Percentiles rank a stretch among this genome's conserved stretches.
Evolutionary conservation across 1,140 invertebrate species (phyloP).

Genomic region (Scaptomyza pallida): DNA sequence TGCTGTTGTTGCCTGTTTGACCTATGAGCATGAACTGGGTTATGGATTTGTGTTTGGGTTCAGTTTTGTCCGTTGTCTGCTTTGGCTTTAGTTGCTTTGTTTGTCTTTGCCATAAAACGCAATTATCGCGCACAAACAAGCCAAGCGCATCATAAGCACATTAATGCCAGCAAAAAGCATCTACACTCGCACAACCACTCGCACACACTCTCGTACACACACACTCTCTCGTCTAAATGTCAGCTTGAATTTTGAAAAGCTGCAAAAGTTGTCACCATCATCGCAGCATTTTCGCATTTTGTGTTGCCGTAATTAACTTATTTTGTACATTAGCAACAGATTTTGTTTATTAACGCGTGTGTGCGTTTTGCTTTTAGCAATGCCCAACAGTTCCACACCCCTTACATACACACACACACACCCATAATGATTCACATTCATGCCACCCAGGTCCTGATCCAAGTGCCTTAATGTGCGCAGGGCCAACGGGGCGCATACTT

Average conservation of each 20-base stretch:
- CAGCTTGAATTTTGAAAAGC: constrained; percentile 55
- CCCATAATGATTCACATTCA: neutral
- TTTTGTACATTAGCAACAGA: constrained; percentile 80
- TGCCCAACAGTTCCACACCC: constrained; percentile 28
- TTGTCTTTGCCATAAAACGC: constrained; percentile 62
- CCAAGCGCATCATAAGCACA: constrained; percentile 37
- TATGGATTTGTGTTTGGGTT: constrained; percentile 5
- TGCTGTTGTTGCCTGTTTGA: constrained; percentile 24
- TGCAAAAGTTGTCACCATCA: constrained; percentile 65
- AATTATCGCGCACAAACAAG: constrained; percentile 63
- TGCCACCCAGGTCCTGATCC: constrained; percentile 4
- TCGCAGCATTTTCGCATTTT: constrained; percentile 58
- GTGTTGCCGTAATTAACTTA: constrained; percentile 75
- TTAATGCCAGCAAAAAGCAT: constrained; percentile 30
- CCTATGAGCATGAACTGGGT: neutral
- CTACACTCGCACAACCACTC: neutral
- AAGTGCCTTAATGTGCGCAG: constrained; percentile 46
- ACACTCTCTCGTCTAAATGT: constrained; percentile 11
- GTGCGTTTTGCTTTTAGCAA: constrained; percentile 58
- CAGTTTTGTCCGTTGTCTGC: constrained; percentile 10
- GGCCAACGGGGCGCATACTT: constrained; percentile 67
- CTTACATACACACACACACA: too few relatives aligned
- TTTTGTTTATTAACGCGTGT: constrained; percentile 78
- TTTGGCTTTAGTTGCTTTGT: constrained; percentile 37
- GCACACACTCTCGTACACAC: neutral